Evolutionary conservation across 2,888 invertebrate genomes (phyloP).

Genomic region (Fragum whitleyi): DNA sequence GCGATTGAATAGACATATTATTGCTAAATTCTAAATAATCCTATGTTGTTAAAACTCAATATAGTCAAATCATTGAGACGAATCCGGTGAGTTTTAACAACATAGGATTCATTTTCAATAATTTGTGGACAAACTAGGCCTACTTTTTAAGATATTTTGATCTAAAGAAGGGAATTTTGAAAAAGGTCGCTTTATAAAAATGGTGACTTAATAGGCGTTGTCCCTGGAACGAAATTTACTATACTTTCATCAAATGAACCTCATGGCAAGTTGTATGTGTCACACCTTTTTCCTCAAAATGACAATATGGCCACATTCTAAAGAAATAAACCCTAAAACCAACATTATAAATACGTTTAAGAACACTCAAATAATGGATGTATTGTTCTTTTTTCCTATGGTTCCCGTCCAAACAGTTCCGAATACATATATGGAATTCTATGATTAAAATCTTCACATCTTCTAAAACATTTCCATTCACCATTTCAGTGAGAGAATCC

Average conservation of each 20-base stretch:
- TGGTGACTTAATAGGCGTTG: too few species aligned
- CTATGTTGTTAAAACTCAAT: too few species aligned
- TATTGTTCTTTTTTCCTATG: slow-evolving; percentile 1
- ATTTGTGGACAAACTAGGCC: too few species aligned
- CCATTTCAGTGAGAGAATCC: slow-evolving; percentile 10
- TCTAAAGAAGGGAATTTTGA: too few species aligned
- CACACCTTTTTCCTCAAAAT: not conserved
- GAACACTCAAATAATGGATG: slow-evolving; percentile 4
- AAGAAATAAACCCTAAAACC: slow-evolving; percentile 19
- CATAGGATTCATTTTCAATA: too few species aligned
- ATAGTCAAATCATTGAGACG: too few species aligned
- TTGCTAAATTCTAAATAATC: too few species aligned
- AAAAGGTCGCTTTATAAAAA: too few species aligned
- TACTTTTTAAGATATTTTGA: too few species aligned
- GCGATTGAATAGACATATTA: too few species aligned
- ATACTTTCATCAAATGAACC: slow-evolving; percentile 18
- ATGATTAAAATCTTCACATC: slow-evolving; percentile 5
- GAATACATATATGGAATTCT: slow-evolving; percentile 19
- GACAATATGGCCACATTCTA: slow-evolving; percentile 20
- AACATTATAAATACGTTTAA: slow-evolving; percentile 1
- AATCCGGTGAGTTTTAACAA: too few species aligned
- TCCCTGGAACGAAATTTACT: too few species aligned
- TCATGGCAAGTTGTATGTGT: slow-evolving; percentile 13
- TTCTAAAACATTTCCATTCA: not conserved
- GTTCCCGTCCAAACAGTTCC: not conserved